phyloP scores from a whole-genome alignment of 2,888 invertebrate species.

The Dione juno region DNA sequence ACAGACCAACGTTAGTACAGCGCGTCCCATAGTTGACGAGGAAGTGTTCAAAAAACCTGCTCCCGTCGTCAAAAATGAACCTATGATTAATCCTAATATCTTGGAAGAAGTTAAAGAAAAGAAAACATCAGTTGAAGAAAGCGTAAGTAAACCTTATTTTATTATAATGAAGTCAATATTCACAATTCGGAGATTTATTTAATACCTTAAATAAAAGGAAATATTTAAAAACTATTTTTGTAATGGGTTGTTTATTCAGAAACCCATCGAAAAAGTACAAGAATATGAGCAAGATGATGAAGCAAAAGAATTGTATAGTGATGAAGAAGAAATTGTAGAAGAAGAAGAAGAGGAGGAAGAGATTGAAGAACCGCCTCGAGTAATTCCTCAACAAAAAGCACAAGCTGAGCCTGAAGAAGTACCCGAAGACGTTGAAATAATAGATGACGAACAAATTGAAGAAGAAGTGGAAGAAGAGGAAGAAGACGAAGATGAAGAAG shows the following conservation, averaged over 20 bases:
- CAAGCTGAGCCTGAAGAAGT: conserved; percentile 66
- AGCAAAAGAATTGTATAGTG: conserved; percentile 69
- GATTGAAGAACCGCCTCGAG: conserved; percentile 45
- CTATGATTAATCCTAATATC: conserved; percentile 56
- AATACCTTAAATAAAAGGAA: not conserved
- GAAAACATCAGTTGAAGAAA: conserved; percentile 41
- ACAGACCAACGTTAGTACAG: conserved; percentile 40
- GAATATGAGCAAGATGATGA: conserved; percentile 45
- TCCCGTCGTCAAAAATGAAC: conserved; percentile 48
- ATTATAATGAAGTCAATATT: not conserved
- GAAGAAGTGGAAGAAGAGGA: conserved; percentile 73
- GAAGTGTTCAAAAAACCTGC: conserved; percentile 42
- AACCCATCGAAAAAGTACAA: conserved; percentile 36
- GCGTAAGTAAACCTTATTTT: conserved; percentile 44
- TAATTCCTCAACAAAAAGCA: conserved; percentile 37
- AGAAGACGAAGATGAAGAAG: conserved; percentile 77
- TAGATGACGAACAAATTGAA: conserved; percentile 76
- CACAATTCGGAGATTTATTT: not conserved
- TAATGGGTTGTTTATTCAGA: conserved; percentile 11
- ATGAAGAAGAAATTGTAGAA: conserved; percentile 66
- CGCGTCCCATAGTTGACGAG: conserved; percentile 33
- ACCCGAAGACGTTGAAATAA: conserved; percentile 73
- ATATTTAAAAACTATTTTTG: not conserved
- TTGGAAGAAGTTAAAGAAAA: conserved; percentile 53
- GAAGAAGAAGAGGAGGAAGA: conserved; percentile 64